Percentiles rank a stretch among this genome's conserved stretches.
phyloP scores from a whole-genome alignment of 2,797 vertebrate species.

The Gadopsis bispinosus region DNA sequence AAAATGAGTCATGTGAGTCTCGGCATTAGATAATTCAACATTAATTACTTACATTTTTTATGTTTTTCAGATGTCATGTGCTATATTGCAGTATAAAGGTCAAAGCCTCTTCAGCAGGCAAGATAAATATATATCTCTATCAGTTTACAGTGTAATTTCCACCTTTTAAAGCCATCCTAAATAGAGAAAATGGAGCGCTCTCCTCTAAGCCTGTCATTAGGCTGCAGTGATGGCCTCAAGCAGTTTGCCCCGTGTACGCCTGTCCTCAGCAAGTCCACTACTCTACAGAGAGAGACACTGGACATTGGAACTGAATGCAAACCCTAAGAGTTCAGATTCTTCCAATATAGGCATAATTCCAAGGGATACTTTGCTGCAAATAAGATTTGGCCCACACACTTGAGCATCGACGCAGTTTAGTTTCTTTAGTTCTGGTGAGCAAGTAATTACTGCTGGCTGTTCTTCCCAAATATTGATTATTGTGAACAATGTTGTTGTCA shows the following conservation, averaged over 20 bases:
- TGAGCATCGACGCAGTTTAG: background rate
- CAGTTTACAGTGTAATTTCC: background rate
- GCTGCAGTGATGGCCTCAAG: constrained; percentile 33
- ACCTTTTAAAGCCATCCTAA: constrained; percentile 9
- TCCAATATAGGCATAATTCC: background rate
- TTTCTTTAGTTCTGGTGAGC: background rate
- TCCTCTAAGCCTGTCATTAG: constrained; percentile 7
- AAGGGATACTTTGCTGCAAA: background rate
- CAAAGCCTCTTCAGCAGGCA: background rate
- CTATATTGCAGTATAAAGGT: background rate
- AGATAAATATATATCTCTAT: background rate
- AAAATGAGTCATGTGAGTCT: background rate
- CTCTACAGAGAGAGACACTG: constrained; percentile 14
- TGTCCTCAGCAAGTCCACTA: constrained; percentile 23
- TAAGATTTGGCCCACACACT: background rate
- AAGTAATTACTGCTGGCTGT: background rate
- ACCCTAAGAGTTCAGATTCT: background rate
- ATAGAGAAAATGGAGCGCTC: constrained; percentile 14
- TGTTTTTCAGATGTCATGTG: background rate
- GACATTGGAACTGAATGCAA: background rate
- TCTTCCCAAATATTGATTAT: background rate
- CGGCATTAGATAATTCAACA: background rate
- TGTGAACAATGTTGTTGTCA: background rate
- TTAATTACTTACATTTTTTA: background rate
- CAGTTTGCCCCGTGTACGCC: constrained; percentile 29